Percentiles rank a stretch among this genome's conserved stretches.
Conservation (phyloP, 2,113 vertebrate species). For the Myrmecophaga tridactyla region DNA sequence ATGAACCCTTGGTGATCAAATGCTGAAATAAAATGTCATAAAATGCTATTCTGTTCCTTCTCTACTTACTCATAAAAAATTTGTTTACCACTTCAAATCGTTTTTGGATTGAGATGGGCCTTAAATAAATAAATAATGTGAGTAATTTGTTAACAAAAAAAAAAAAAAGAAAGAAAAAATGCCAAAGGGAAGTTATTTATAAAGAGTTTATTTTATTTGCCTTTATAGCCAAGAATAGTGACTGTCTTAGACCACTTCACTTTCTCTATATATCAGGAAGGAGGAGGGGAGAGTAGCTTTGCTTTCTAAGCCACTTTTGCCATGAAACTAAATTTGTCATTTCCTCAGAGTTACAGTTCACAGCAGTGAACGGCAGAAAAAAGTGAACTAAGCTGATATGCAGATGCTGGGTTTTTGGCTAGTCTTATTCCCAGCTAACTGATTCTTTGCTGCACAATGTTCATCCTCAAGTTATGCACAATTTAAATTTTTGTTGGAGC, state of each 20-base stretch:
- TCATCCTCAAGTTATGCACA: neutral
- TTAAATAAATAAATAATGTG: too few relatives aligned
- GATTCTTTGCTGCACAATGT: neutral
- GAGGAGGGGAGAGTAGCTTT: neutral
- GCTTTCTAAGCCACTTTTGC: neutral
- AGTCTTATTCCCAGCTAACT: too few relatives aligned
- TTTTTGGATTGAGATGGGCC: too few relatives aligned
- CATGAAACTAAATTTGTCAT: neutral
- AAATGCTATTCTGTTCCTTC: too few relatives aligned
- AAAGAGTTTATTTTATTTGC: neutral
- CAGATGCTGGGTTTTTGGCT: neutral
- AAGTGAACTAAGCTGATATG: rapidly evolving
- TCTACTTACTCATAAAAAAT: too few relatives aligned
- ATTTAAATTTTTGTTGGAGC: neutral
- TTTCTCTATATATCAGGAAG: neutral
- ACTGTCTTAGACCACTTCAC: neutral
- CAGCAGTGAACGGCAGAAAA: neutral
- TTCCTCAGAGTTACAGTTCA: neutral
- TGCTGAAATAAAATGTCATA: too few relatives aligned
- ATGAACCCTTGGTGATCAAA: too few relatives aligned
- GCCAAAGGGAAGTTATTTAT: neutral
- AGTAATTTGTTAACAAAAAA: too few relatives aligned
- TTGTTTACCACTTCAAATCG: too few relatives aligned
- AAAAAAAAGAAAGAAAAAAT: too few relatives aligned
- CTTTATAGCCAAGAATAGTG: neutral